These are phyloP conservation scores for Ctena decussata DNA, from an alignment of 2,888 invertebrate genomes.

Conservation along the genomic window DNA sequence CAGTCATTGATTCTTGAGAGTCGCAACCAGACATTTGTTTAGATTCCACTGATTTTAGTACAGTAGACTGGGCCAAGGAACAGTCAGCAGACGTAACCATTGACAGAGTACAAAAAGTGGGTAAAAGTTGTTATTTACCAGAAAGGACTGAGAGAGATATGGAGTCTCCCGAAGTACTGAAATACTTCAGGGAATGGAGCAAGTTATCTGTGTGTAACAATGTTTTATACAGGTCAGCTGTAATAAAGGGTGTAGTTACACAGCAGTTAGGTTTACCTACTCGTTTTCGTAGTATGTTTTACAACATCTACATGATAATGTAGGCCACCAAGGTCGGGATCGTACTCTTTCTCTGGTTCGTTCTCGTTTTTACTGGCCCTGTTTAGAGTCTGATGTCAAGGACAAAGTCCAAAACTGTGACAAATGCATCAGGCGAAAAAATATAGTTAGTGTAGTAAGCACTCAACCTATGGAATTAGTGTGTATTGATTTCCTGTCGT, in stretches of 20 bases:
- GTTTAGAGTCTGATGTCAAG: slow-evolving; percentile 17
- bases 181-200: slow-evolving; percentile 5
- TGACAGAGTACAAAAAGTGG: neutral
- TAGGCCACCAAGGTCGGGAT: no score
- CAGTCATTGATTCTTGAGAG: neutral
- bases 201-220: neutral
- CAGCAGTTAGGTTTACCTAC: neutral
- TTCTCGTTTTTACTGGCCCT: no score
- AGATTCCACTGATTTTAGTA: neutral
- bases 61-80: slow-evolving; percentile 11
- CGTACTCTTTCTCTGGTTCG: no score
- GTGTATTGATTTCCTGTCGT: slow-evolving; percentile 28
- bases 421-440: slow-evolving; percentile 21
- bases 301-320: slow-evolving; percentile 29
- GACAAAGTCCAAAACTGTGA: no score
- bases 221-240: neutral
- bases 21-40: neutral
- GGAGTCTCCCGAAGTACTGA: neutral
- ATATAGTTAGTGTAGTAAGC: slow-evolving; percentile 17
- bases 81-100: neutral
- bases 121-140: neutral
- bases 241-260: slow-evolving; percentile 2
- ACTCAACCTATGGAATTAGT: slow-evolving; percentile 35
- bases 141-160: neutral
- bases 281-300: neutral